Evolutionary conservation across 2,113 vertebrate genomes (phyloP), one percentile per base, ranked within the genome.

Genomic region (Peromyscus maniculatus): DNA sequence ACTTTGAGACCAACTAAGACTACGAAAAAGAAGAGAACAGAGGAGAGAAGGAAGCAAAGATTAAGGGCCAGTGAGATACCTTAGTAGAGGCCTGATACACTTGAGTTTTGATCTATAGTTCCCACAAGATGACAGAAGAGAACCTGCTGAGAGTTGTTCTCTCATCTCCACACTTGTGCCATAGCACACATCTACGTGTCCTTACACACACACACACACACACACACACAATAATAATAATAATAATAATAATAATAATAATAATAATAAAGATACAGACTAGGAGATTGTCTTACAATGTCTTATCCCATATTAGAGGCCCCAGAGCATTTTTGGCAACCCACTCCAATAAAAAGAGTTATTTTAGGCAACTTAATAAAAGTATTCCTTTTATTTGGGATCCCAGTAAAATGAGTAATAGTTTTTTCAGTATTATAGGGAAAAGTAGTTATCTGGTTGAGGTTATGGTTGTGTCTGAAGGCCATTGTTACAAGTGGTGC

Each of bases 381-480:
- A 82, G 88, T 93, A 77, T 8, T 80, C 86, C 19, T 87, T 96
- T 95, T 17, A 3, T 91, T 74, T 93, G 77, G 43, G 26, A 89
- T 74, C 59, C 31, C 43, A 59, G 17, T 88, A 86, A 96, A 94
- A 87, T 91, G 26, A 78, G 69, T 89, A 80, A 66, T 5, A 55
- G 2, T 84, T 77, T 91, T 46, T 93, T 94, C 24, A 52, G 0
- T 95, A 46, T 96, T 94, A 89, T 87, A 90, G 57, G 31, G 16
- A 49, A 91, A 94, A 89, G 91, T 49, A 57, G 39, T 52, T 21
- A 55, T 91, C 88, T 91, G n/a, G 3, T 93, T 87, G 52, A 91
- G 4, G 17, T 75, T 95, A 75, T 93, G 67, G 24, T 78, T n/a
- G 12, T 92, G 80, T 84, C 28, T 79, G 79, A 97, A 95, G 33